Evolutionary conservation across 2,888 invertebrate genomes (phyloP), one percentile per base, ranked within the genome.

Genomic region (Caenorhabditis sp.): DNA sequence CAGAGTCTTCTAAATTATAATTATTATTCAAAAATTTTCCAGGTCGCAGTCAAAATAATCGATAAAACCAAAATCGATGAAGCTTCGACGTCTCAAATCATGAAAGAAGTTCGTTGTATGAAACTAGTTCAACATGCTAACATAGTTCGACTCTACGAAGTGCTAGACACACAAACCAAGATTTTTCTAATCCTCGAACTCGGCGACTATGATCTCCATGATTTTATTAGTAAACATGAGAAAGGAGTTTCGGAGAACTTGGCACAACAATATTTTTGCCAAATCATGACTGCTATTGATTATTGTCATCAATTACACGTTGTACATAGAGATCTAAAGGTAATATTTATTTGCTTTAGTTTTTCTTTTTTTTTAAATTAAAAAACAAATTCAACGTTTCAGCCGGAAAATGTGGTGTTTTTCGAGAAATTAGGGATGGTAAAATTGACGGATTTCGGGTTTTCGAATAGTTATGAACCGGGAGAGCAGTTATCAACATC

Each of bases 111-210:
- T 17, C 92, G 95, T 79, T 97, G 97, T 89, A 97, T 97, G 97
- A 97, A 97, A 90, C 90, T 99, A 85, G 97, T 99, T 58, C 97
- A 99, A 89, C 99, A 99, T 90, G 97, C 97, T 38, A 95, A 99
- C 90, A 97, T 99, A 52, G 97, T 99, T 58, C 91, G 97, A 67
- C 91, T 99, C 60, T 99, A 99, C 90, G 97, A 99, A 91, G 97
- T 83, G 77, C 99, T 99, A 88, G 99, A 99, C 90, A 99, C 99
- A 49, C 95, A 95, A 89, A 96, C 96, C 77, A 97, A 99, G 90
- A 91, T 90, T 56, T 90, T 89, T 70, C 87, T 91, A 89, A 96
- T 99, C 88, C 91, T 99, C 88, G 99, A 99, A 90, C 91, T 97
- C 87, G 99, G 96, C 20, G 97, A 99, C 90, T 97, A 97, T 59